A percentile compares a stretch with the other conserved stretches of the same genome.
Evolutionary conservation across 2,113 vertebrate genomes (phyloP).

Genomic region (Phocoena phocoena): DNA sequence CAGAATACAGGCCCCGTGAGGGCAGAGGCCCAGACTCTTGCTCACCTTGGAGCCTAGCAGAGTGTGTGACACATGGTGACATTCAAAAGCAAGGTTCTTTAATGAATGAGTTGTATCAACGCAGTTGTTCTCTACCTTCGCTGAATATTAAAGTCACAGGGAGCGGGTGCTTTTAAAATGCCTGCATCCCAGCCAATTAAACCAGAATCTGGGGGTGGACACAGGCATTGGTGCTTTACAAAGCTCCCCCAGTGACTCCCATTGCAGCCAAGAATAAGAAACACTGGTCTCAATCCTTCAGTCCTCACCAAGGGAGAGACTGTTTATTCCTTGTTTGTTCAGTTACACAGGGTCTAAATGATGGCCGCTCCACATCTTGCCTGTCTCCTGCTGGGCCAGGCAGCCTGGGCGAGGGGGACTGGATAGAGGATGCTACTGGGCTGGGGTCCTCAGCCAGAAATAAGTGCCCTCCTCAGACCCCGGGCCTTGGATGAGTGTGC

Average conservation of each 20-base stretch:
- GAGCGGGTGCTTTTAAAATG: not conserved
- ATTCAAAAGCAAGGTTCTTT: not conserved
- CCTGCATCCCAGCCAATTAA: not conserved
- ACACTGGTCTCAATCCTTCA: not conserved
- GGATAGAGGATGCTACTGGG: not conserved
- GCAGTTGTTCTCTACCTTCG: not conserved
- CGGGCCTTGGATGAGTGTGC: not conserved
- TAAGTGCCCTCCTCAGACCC: not conserved
- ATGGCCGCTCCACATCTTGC: not conserved
- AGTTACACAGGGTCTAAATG: not conserved
- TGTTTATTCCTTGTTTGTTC: not conserved
- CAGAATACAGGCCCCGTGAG: not conserved
- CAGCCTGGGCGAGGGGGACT: not conserved
- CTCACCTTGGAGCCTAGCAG: not conserved
- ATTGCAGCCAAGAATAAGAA: not conserved
- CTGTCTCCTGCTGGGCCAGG: not conserved
- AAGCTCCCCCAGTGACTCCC: not conserved
- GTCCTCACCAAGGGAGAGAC: not conserved
- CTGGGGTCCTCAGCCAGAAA: not conserved
- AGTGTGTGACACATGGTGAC: not conserved
- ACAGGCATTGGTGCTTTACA: not conserved
- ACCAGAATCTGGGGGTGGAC: not conserved
- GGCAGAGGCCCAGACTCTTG: not conserved
- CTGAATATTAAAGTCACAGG: not conserved
- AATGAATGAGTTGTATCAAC: not conserved